phyloP scores from a whole-genome alignment of 2,113 vertebrate species.

The Chaetops frenatus region DNA sequence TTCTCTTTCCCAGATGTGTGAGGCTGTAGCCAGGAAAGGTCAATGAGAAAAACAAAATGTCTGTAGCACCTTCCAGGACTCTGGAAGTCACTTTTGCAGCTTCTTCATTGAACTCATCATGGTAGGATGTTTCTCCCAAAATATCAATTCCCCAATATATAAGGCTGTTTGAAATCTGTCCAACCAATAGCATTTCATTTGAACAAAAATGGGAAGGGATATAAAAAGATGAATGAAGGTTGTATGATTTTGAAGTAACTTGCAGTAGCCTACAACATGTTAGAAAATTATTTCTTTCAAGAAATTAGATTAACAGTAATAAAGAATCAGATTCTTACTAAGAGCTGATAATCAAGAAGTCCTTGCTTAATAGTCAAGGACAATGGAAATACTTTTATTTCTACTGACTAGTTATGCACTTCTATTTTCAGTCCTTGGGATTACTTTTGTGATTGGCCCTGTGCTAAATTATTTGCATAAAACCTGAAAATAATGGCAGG shows the following conservation, averaged over 20 bases:
- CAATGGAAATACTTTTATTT: background rate
- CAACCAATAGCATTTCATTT: background rate
- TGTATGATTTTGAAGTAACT: background rate
- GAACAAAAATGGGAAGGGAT: background rate
- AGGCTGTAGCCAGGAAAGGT: background rate
- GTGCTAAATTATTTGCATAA: conserved; percentile 31
- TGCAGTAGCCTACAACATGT: background rate
- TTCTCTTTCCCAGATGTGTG: background rate
- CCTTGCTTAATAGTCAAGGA: background rate
- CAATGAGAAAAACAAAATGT: background rate
- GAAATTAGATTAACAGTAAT: background rate
- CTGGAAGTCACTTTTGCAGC: background rate
- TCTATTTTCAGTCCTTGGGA: background rate
- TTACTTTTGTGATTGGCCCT: conserved; percentile 12
- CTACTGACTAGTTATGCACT: background rate
- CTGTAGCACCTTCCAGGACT: background rate
- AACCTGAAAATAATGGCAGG: conserved; percentile 14
- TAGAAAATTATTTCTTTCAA: background rate
- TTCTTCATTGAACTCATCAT: background rate
- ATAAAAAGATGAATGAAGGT: background rate
- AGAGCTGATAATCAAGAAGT: background rate
- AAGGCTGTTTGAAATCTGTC: background rate
- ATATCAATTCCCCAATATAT: background rate
- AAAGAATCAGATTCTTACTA: background rate
- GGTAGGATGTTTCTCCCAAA: background rate